Evolutionary conservation across 2,888 invertebrate genomes (phyloP).

Genomic region (Operophtera brumata): DNA sequence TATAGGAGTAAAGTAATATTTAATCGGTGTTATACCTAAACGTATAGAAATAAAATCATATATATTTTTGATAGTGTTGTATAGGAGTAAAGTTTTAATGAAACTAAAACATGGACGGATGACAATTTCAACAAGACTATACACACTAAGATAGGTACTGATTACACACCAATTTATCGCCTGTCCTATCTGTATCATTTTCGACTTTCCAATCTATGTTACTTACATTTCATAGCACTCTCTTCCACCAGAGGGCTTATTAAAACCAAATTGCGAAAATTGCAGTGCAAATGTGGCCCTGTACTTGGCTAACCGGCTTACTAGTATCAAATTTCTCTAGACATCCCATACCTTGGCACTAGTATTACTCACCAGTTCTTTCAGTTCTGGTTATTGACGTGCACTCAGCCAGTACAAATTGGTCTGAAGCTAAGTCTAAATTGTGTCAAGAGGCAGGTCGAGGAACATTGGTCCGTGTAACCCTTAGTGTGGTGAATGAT

Average conservation of each 20-base stretch:
- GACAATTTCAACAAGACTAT: no score
- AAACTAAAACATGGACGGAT: no score
- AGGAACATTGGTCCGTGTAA: slow-evolving; percentile 18
- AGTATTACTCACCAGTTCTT: slow-evolving; percentile 35
- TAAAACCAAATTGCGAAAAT: slow-evolving; percentile 79
- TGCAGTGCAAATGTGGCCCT: slow-evolving; percentile 77
- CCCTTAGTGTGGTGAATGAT: slow-evolving; percentile 60
- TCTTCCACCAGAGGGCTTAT: slow-evolving; percentile 60
- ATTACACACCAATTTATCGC: neutral
- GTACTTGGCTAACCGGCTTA: slow-evolving; percentile 69
- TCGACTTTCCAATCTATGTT: slow-evolving; percentile 41
- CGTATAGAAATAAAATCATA: no score
- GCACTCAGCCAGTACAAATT: slow-evolving; percentile 37
- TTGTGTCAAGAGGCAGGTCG: slow-evolving; percentile 8
- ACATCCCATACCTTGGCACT: slow-evolving; percentile 33
- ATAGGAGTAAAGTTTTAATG: no score
- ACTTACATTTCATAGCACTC: slow-evolving; percentile 63
- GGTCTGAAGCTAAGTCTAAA: slow-evolving; percentile 36
- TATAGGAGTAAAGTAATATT: no score
- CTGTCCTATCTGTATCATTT: slow-evolving; percentile 37
- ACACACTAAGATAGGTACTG: no score
- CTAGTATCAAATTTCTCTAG: slow-evolving; percentile 38
- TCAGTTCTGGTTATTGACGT: slow-evolving; percentile 34
- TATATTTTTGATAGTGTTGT: no score
- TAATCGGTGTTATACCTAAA: no score